Evolutionary conservation across 2,888 invertebrate species (phyloP).

Genomic region (Agrochola macilenta): DNA sequence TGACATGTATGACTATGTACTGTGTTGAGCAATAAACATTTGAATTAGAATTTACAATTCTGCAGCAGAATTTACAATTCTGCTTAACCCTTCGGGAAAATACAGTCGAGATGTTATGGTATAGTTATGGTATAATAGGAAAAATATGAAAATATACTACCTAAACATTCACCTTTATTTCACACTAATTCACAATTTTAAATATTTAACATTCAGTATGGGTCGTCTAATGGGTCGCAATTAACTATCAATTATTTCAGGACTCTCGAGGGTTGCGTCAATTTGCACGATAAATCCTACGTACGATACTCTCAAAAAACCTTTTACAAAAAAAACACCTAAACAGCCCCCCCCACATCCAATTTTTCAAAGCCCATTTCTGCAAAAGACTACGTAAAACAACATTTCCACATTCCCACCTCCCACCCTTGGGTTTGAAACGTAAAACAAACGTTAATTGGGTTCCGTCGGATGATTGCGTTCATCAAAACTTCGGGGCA

Average conservation of each 20-base stretch:
- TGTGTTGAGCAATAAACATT: no score
- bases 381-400: conserved; percentile 23
- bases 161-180: no score
- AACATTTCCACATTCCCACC: conserved; percentile 27
- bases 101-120: background rate
- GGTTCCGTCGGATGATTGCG: conserved; percentile 64
- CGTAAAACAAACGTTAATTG: conserved; percentile 66
- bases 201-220: background rate
- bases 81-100: background rate
- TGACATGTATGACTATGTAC: no score
- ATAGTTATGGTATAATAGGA: no score
- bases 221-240: background rate
- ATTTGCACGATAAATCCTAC: background rate
- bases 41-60: no score
- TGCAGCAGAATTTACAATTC: no score
- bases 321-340: background rate
- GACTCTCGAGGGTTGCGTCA: background rate
- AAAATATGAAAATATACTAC: background rate
- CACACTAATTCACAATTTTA: background rate
- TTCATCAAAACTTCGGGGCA: conserved; percentile 65
- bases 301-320: background rate
- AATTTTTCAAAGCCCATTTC: conserved; percentile 26
- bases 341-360: background rate
- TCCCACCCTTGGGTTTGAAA: conserved; percentile 45
- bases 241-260: background rate